Base-by-base conservation (phyloP, 2,888 invertebrate genomes). In the Diaphora mendica region DNA sequence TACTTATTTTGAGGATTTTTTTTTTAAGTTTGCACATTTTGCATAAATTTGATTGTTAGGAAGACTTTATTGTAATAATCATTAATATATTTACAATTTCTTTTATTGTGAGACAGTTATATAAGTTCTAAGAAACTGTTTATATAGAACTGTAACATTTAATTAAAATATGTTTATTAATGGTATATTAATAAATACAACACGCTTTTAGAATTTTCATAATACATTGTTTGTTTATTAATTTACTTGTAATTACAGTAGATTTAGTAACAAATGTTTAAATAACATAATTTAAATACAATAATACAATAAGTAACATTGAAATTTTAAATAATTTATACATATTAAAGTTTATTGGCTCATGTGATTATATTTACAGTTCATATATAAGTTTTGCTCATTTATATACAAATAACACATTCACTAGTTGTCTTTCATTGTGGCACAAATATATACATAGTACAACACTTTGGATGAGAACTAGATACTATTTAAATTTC, bases 341-440 rank as follows among this genome's bases (percentile, higher is more conserved):
- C 11, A 55, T 55, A 55, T 55, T 77, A 66, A 62, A 70, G 23
- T 75, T 48, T 1, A 48, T 84, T 85, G 80, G 76, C 82, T 84
- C 80, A 80, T 81, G 68, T 79, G 75, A 66, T 64, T 78, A 76
- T 80, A 82, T 76, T 62, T 79, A 84, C 84, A 84, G 30, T 71
- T 17, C n/a, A 72, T 62, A 70, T 75, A 74, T 70, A 20, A 69
- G 67, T 67, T 30, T 75, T 67, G 55, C 65, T 74, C 71, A 75
- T 72, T 77, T 84, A 83, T 88, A 80, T 90, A 88, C 87, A 89
- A 86, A 86, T 77, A 81, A 84, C 88, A 88, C 87, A 89, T 85
- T 90, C 90, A 90, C 90, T 90, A 89, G 77, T 82, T 88, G 90
- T 90, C 90, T 90, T 90, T 90, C 90, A 88, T 89, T 75, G 68